A percentile compares a stretch with the other conserved stretches of the same genome.
Evolutionary conservation across 2,113 vertebrate genomes (phyloP).

Genomic region (Pycnonotus jocosus): DNA sequence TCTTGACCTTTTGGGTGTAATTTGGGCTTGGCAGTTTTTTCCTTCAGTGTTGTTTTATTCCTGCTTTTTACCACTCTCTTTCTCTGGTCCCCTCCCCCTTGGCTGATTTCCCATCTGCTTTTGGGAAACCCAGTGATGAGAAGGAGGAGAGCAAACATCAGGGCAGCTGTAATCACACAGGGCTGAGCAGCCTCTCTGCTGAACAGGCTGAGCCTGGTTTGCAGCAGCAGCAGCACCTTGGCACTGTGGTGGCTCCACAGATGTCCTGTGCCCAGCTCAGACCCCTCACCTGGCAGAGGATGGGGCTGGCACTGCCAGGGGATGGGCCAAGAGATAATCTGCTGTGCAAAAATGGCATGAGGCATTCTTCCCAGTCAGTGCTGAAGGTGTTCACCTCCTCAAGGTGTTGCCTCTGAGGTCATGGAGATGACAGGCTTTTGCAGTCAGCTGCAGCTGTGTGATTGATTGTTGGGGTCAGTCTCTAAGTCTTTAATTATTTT

Average conservation of each 20-base stretch:
- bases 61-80: background rate
- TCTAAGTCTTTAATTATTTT: background rate
- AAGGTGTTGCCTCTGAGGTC: background rate
- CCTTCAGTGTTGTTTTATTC: background rate
- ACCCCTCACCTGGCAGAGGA: background rate
- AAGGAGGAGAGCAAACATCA: background rate
- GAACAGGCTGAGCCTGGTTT: background rate
- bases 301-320: background rate
- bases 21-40: background rate
- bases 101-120: background rate
- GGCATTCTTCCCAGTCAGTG: background rate
- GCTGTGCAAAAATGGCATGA: background rate
- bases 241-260: background rate
- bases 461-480: background rate
- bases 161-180: background rate
- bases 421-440: background rate
- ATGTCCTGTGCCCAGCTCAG: background rate
- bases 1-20: background rate
- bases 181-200: background rate
- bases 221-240: background rate
- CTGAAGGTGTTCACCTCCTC: background rate
- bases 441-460: background rate
- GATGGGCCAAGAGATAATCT: background rate
- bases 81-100: background rate
- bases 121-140: background rate